Percentiles rank a stretch among this genome's conserved stretches.
These are phyloP conservation scores for Charaxes varanes DNA, from an alignment of 1,140 invertebrate genomes.

Conservation along the genomic window DNA sequence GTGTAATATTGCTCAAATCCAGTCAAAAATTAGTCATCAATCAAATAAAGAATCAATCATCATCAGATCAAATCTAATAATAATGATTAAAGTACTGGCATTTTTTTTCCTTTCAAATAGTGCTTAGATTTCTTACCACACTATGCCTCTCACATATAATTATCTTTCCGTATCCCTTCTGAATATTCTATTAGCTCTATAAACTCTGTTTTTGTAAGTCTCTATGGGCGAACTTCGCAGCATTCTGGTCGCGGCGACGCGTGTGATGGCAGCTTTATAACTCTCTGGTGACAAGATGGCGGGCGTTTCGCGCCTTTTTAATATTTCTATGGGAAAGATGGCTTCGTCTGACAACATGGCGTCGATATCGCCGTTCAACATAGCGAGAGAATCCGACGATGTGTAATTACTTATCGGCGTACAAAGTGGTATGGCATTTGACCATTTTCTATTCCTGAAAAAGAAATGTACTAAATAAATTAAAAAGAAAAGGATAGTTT, in stretches of 20 bases:
- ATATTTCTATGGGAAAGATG: slow-evolving; percentile 46
- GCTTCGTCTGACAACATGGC: slow-evolving; percentile 66
- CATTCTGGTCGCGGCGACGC: slow-evolving; percentile 47
- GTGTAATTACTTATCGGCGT: slow-evolving; percentile 56
- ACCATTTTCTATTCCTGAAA: slow-evolving; percentile 87
- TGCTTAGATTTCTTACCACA: slow-evolving; percentile 3
- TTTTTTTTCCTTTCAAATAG: no score
- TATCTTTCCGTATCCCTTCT: slow-evolving; percentile 58
- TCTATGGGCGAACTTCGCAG: slow-evolving; percentile 48
- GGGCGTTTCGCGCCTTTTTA: slow-evolving; percentile 51
- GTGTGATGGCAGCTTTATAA: slow-evolving; percentile 60
- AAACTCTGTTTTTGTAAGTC: slow-evolving; percentile 55
- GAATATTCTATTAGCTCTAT: slow-evolving; percentile 50
- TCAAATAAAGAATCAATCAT: no score
- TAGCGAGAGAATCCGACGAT: slow-evolving; percentile 43
- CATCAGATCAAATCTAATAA: no score
- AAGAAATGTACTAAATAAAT: no score
- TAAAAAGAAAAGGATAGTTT: no score
- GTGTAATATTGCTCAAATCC: no score
- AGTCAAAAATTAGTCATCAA: no score
- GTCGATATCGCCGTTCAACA: slow-evolving; percentile 59
- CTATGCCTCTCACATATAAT: slow-evolving; percentile 25
- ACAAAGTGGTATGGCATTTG: slow-evolving; percentile 85
- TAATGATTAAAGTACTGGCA: no score
- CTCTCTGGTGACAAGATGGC: slow-evolving; percentile 61